These are phyloP conservation scores for Cistogaster globosa DNA, from an alignment of 2,888 invertebrate genomes.

Conservation along the genomic window DNA sequence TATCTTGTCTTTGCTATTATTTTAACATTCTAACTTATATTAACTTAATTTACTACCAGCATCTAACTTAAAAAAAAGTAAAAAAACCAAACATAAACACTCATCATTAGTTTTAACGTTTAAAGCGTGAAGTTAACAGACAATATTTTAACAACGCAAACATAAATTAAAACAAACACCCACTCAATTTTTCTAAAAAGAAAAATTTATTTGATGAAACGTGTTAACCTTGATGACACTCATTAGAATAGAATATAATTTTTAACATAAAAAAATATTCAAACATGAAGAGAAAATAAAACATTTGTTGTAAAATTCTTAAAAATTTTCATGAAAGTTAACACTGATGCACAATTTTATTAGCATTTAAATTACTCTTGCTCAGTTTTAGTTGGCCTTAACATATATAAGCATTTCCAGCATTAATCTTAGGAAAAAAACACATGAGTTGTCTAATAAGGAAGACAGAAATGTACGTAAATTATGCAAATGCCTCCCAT, in stretches of 20 bases:
- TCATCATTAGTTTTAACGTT: conserved; percentile 48
- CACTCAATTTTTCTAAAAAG: conserved; percentile 22
- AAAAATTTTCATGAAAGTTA: conserved; percentile 3
- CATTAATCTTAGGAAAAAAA: conserved; percentile 22
- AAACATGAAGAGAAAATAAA: background rate
- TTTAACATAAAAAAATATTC: background rate
- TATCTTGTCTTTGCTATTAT: conserved; percentile 8
- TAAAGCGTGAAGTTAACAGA: conserved; percentile 57
- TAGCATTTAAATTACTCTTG: conserved; percentile 43
- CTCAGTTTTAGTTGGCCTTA: conserved; percentile 25
- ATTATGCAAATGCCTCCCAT: conserved; percentile 50
- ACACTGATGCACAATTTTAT: conserved; percentile 23
- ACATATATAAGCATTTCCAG: conserved; percentile 20
- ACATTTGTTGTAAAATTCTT: background rate
- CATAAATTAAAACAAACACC: conserved; percentile 36
- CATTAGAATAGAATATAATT: conserved; percentile 56
- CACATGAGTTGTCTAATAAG: conserved; percentile 43
- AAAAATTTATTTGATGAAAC: conserved; percentile 35
- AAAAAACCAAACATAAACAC: conserved; percentile 29
- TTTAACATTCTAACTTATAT: conserved; percentile 24
- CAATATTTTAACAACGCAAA: conserved; percentile 16
- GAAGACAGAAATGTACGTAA: conserved; percentile 48
- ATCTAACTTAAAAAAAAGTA: background rate
- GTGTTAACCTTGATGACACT: conserved; percentile 61
- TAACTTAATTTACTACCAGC: conserved; percentile 12